A percentile compares a stretch with the other conserved stretches of the same genome.
Evolutionary conservation across 2,888 invertebrate genomes (phyloP).

Genomic region (Amphiduros pacificus): DNA sequence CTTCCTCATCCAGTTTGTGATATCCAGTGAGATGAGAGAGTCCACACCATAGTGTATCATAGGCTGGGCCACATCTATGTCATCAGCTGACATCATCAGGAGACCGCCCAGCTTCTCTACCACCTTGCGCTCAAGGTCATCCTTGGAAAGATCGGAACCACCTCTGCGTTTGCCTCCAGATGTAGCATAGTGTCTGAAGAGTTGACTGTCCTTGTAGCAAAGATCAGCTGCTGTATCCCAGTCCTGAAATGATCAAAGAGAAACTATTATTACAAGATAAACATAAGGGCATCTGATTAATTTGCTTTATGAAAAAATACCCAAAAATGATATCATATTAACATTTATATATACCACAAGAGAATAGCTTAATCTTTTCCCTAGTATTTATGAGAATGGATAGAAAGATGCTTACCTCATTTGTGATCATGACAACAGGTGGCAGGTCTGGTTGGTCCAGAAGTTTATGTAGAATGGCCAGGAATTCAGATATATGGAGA

Average conservation of each 20-base stretch:
- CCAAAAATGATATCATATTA: too few species aligned
- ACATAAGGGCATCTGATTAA: too few species aligned
- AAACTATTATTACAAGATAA: too few species aligned
- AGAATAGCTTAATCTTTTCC: too few species aligned
- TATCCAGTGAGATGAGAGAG: conserved; percentile 11
- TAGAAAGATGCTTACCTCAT: conserved; percentile 12
- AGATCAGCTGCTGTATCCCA: conserved; percentile 2
- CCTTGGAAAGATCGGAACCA: background rate
- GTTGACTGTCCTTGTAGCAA: background rate
- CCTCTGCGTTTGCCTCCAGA: conserved; percentile 1
- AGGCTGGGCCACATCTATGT: conserved; percentile 1
- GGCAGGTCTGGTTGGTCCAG: conserved; percentile 3
- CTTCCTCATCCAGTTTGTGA: conserved; percentile 15
- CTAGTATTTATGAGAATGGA: too few species aligned
- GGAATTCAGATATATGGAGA: conserved; percentile 8
- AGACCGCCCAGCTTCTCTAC: conserved; percentile 1
- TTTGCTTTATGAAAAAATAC: too few species aligned
- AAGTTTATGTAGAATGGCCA: conserved; percentile 8
- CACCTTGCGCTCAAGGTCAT: conserved; percentile 2
- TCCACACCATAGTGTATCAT: conserved; percentile 10
- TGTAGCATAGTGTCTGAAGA: background rate
- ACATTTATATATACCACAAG: too few species aligned
- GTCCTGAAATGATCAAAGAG: conserved; percentile 6
- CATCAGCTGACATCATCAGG: conserved; percentile 11
- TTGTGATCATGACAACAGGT: conserved; percentile 5